Base-by-base conservation (phyloP, 2,888 invertebrate genomes). In the Dryocosmus kuriphilus region DNA sequence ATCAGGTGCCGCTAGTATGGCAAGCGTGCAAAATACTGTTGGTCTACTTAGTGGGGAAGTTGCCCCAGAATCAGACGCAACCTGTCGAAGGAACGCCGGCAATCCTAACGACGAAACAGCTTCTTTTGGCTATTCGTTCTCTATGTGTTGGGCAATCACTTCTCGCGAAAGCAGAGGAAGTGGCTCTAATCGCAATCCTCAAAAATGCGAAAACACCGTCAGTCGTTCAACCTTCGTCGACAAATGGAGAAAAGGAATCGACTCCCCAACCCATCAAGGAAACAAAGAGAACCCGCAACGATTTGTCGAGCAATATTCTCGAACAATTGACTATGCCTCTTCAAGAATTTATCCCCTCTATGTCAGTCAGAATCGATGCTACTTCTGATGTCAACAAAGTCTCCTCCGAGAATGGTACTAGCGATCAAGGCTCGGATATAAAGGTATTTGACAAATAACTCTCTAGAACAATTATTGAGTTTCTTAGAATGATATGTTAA, bases 81-180 rank as follows among this genome's bases (percentile, higher is more conserved):
- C 88, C 86, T 77, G 89, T 89, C 88, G 86, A 87, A 84, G 79
- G 86, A 85, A 84, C 89, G 79, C 85, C 90, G 32, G 89, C 90
- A 27, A 87, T 88, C 61, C 86, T 91, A 79, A 92, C 91, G 73
- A 92, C 92, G 74, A 94, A 94, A 88, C 94, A 94, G 86, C 92
- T 95, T 88, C 92, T 94, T 85, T 92, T 94, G 82, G 93, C 95
- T 88, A 95, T 97, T 86, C 94, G 95, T 85, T 94, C 95, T 76
- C 93, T 97, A 86, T 96, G 96, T 88, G 93, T 95, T 79, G 95
- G 95, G 67, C 93, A 94, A 74, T 94, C 95, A 74, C 93, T 95
- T 80, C 94, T 96, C 81, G 94, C 95, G 30, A 94, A 95, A 85
- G 94, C 96, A 38, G 98, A 98, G 91, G 94, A 96, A 89, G 94